Conservation (phyloP, 2,888 invertebrate genomes). For the Thelaira solivaga region DNA sequence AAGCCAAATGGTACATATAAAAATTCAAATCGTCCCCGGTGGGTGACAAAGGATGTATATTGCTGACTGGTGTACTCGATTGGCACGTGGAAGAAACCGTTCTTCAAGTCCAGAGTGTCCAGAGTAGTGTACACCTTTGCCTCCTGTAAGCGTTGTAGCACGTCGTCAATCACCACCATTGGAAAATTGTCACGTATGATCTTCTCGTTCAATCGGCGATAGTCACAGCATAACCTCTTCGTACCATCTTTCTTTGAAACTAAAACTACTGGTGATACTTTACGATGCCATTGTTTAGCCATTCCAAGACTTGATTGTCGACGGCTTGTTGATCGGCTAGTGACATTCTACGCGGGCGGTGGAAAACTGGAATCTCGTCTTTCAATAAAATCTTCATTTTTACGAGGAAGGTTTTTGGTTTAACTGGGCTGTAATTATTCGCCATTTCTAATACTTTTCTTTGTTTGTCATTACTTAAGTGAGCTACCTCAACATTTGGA, state of each 20-base stretch:
- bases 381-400: constrained; percentile 1
- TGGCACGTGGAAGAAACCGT: neutral
- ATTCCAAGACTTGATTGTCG: neutral
- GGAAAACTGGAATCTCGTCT: neutral
- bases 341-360: neutral
- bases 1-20: neutral
- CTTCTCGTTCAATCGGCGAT: neutral
- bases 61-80: neutral
- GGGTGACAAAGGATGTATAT: neutral
- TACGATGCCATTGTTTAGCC: neutral
- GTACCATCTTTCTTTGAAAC: neutral
- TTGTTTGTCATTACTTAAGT: neutral
- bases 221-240: neutral
- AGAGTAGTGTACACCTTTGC: neutral
- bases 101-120: neutral
- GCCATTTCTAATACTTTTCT: neutral
- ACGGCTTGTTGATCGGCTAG: neutral
- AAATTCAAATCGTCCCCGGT: neutral
- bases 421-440: neutral
- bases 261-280: neutral
- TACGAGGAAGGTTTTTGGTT: neutral
- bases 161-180: neutral
- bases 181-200: neutral
- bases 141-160: neutral
- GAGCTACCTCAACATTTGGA: too few relatives aligned